phyloP scores from a whole-genome alignment of 2,113 vertebrate species.

The Philantomba maxwellii region DNA sequence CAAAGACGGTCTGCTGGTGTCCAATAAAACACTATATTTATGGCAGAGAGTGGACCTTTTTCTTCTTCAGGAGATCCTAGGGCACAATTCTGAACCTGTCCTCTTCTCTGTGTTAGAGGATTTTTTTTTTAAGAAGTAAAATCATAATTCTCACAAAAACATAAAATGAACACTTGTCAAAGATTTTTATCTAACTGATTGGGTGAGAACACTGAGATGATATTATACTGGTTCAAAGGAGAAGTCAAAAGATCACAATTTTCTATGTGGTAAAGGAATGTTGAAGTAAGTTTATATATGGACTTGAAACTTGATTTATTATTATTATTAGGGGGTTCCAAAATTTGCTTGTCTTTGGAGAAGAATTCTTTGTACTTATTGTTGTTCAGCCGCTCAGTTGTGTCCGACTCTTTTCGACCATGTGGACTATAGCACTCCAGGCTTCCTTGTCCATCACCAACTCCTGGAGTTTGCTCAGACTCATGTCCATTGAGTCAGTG shows the following conservation, averaged over 20 bases:
- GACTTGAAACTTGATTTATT: neutral
- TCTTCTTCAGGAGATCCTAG: slow-evolving; percentile 8
- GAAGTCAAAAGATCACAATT: neutral
- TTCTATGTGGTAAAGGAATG: neutral
- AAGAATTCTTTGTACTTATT: neutral
- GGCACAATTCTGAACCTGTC: neutral
- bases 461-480: neutral
- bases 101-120: neutral
- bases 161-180: neutral
- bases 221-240: neutral
- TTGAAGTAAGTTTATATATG: neutral
- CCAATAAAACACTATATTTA: neutral
- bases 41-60: neutral
- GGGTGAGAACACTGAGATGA: neutral
- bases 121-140: neutral
- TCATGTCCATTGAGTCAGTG: neutral
- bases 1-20: neutral
- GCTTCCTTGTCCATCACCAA: neutral
- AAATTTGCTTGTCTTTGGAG: neutral
- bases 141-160: neutral
- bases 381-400: neutral
- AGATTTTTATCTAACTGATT: neutral
- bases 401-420: neutral
- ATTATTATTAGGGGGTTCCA: neutral
- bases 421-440: rapidly evolving